Conservation (phyloP, 2,888 invertebrate genomes). For the Thera obeliscata region DNA sequence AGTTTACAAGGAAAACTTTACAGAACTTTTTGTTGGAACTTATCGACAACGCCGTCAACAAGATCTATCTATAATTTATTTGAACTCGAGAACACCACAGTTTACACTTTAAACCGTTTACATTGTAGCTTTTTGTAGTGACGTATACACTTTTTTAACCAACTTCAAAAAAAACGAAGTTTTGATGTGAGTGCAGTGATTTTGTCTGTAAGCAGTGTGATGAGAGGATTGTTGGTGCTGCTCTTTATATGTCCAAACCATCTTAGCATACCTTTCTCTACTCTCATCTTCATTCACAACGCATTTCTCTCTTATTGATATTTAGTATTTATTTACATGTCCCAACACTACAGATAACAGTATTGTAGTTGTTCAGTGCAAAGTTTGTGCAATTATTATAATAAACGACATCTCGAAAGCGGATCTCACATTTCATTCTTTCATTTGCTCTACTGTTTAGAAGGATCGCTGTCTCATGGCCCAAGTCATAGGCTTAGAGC, state of each 20-base stretch:
- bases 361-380: slow-evolving; percentile 51
- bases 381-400: slow-evolving; percentile 71
- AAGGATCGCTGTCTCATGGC: background rate
- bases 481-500: slow-evolving; percentile 8
- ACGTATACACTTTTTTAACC: no score
- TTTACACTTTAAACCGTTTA: background rate
- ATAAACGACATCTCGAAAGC: slow-evolving; percentile 64
- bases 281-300: no score
- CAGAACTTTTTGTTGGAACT: background rate
- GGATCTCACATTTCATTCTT: slow-evolving; percentile 62
- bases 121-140: no score
- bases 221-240: no score
- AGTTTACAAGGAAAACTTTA: slow-evolving; percentile 46
- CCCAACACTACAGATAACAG: background rate
- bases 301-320: no score
- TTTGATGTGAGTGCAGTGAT: no score
- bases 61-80: background rate
- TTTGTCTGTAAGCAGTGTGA: no score
- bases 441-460: slow-evolving; percentile 20
- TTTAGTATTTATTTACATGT: background rate
- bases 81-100: background rate
- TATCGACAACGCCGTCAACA: background rate
- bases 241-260: no score
- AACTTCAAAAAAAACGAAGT: no score
- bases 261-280: no score